phyloP scores from a whole-genome alignment of 2,888 invertebrate genomes.

The Oscheius sp. region DNA sequence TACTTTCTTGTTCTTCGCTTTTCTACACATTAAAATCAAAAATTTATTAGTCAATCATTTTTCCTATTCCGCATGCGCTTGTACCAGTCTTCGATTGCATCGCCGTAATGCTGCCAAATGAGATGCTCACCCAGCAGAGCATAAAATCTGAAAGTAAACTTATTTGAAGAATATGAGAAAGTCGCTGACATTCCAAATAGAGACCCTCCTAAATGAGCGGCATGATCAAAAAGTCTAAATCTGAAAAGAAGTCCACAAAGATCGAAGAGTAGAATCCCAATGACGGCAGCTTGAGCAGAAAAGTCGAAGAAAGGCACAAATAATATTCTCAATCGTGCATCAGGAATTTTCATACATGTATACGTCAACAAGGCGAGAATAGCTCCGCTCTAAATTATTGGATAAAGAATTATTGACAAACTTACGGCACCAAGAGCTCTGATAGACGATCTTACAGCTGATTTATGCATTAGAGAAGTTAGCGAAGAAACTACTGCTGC shows the following conservation, averaged over 20 bases:
- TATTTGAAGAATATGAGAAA: constrained; percentile 1
- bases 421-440: constrained; percentile 92
- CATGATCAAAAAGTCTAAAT: constrained; percentile 95
- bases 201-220: constrained; percentile 96
- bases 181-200: constrained; percentile 82
- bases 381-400: constrained; percentile 85
- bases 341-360: constrained; percentile 88
- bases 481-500: constrained; percentile 83
- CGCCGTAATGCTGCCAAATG: constrained; percentile 46
- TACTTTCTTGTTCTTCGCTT: too few relatives aligned
- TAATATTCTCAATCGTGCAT: constrained; percentile 83
- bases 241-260: constrained; percentile 81
- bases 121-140: constrained; percentile 59
- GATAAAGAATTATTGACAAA: constrained; percentile 62
- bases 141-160: constrained; percentile 56
- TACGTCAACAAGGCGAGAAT: constrained; percentile 90
- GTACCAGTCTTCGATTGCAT: constrained; percentile 16
- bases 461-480: constrained; percentile 85
- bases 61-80: background rate
- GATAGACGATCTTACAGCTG: constrained; percentile 80
- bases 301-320: constrained; percentile 90
- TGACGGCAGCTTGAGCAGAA: constrained; percentile 78
- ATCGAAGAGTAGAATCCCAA: constrained; percentile 84
- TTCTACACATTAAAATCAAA: too few relatives aligned
- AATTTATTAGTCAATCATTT: background rate